A percentile compares a stretch with the other conserved stretches of the same genome.
Evolutionary conservation across 2,888 invertebrate genomes (phyloP).

Genomic region (Oxytorus armatus): DNA sequence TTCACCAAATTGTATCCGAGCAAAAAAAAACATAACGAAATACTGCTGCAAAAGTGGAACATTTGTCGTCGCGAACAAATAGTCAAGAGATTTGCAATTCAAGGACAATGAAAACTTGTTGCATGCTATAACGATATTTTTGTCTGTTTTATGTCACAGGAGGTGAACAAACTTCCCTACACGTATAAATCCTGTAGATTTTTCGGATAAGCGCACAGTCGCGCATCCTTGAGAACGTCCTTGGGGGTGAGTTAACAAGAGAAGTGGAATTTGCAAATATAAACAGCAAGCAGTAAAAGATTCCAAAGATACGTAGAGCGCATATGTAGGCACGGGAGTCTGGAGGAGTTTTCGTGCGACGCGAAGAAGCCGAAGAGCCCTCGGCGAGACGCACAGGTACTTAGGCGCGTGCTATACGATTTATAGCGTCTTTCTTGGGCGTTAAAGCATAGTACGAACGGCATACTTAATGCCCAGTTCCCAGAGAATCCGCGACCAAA

Average conservation of each 20-base stretch:
- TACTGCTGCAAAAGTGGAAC: background rate
- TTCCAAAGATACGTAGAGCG: conserved; percentile 16
- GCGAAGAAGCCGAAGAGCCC: conserved; percentile 42
- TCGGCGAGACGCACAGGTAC: conserved; percentile 70
- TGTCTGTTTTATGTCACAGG: background rate
- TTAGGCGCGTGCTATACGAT: conserved; percentile 77
- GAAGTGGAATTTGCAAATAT: conserved; percentile 43
- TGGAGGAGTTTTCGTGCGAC: conserved; percentile 52
- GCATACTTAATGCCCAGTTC: conserved; percentile 78
- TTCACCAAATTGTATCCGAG: background rate
- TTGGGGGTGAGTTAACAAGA: conserved; percentile 15
- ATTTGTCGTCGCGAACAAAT: background rate
- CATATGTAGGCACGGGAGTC: conserved; percentile 22
- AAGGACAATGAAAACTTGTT: conserved; percentile 1
- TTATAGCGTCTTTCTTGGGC: conserved; percentile 80
- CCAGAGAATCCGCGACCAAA: conserved; percentile 72
- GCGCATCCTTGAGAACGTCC: conserved; percentile 31
- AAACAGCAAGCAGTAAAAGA: conserved; percentile 38
- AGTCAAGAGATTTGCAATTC: background rate
- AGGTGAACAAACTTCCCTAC: background rate
- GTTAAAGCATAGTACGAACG: conserved; percentile 78
- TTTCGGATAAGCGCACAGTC: conserved; percentile 4
- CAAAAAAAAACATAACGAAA: background rate
- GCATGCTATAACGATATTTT: background rate
- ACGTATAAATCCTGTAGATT: conserved; percentile 19